phyloP scores from a whole-genome alignment of 2,888 invertebrate genomes.

The Caenorhabditis afra region DNA sequence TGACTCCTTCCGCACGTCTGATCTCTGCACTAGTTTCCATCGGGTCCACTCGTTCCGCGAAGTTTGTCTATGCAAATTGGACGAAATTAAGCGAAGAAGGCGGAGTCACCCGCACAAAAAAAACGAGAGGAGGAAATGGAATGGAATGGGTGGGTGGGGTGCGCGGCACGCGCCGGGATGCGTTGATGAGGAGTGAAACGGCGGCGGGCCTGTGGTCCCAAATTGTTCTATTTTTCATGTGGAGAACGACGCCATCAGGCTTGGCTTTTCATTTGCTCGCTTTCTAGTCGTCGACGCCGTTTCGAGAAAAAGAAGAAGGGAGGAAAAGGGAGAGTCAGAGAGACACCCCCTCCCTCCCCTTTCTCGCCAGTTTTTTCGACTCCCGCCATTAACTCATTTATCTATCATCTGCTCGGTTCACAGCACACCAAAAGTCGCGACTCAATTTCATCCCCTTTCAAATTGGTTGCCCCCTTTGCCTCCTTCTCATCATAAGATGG shows the following conservation, averaged over 20 bases:
- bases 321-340: conserved; percentile 19
- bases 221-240: conserved; percentile 60
- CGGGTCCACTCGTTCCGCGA: too few relatives aligned
- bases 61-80: too few relatives aligned
- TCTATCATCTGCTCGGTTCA: conserved; percentile 39
- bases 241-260: conserved; percentile 57
- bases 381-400: conserved; percentile 48
- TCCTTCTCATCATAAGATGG: conserved; percentile 13
- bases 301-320: conserved; percentile 17
- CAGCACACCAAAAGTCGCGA: conserved; percentile 24
- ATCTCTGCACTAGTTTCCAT: too few relatives aligned
- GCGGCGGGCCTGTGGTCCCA: conserved; percentile 39
- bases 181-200: conserved; percentile 57
- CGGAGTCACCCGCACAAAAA: conserved; percentile 32
- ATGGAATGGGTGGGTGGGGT: conserved; percentile 36
- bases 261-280: conserved; percentile 53
- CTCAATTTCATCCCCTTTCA: not conserved
- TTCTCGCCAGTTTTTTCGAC: not conserved
- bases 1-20: too few relatives aligned
- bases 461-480: too few relatives aligned
- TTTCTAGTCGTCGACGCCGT: conserved; percentile 28
- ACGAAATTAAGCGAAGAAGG: conserved; percentile 2
- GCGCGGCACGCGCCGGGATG: conserved; percentile 24
- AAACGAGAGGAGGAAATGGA: conserved; percentile 25
- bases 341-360: conserved; percentile 11